These are phyloP conservation scores for Drosophila neotestacea DNA, from an alignment of 2,888 invertebrate species.

Conservation along the genomic window DNA sequence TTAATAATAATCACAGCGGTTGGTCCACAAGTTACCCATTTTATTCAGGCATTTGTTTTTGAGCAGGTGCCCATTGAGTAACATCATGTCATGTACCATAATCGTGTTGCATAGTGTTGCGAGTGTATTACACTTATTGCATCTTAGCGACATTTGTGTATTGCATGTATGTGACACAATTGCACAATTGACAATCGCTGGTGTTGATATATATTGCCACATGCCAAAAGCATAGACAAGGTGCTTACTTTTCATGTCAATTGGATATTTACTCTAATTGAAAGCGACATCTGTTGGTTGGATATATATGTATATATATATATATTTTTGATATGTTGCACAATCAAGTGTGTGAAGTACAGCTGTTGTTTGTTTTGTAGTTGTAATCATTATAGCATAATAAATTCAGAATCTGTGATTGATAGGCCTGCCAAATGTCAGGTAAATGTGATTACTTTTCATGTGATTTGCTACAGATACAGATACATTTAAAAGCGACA, in stretches of 20 bases:
- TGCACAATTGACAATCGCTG: conserved; percentile 14
- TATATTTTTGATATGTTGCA: too few relatives aligned
- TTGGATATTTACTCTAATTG: background rate
- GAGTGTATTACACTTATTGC: background rate
- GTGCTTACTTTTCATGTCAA: background rate
- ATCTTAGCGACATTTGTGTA: background rate
- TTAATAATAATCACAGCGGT: conserved; percentile 14
- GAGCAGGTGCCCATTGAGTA: conserved; percentile 21
- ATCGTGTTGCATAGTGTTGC: conserved; percentile 12
- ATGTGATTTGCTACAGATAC: background rate
- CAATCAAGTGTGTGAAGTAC: too few relatives aligned
- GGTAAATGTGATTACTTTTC: background rate
- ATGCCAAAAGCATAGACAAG: background rate
- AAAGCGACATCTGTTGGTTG: conserved; percentile 3
- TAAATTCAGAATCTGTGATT: too few relatives aligned
- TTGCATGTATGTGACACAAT: background rate
- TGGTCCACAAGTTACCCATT: background rate
- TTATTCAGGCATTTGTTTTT: too few relatives aligned
- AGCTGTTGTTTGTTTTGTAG: too few relatives aligned
- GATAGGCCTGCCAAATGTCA: background rate
- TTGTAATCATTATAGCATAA: too few relatives aligned
- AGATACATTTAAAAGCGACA: background rate
- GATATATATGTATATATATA: background rate
- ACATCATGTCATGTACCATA: background rate
- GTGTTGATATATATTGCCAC: background rate